Conservation (phyloP, 1,140 invertebrate genomes). For the Octopus sinensis region DNA sequence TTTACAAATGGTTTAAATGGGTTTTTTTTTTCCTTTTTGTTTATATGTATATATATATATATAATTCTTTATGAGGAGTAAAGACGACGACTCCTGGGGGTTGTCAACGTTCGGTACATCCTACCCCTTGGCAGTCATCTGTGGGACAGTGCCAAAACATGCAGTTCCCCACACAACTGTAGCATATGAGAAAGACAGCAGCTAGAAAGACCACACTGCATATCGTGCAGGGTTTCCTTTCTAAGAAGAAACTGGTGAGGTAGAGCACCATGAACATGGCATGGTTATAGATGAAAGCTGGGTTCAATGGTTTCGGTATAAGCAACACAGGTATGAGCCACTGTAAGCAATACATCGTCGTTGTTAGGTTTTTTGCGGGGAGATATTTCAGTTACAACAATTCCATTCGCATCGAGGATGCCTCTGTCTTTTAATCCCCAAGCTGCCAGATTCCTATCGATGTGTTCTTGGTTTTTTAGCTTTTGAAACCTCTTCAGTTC, state of each 20-base stretch:
- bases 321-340: constrained; percentile 94
- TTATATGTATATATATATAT: no score
- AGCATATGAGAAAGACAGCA: constrained; percentile 89
- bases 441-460: no score
- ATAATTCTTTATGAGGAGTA: no score
- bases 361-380: not conserved
- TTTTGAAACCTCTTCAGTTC: no score
- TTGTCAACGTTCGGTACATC: constrained; percentile 23
- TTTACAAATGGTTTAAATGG: no score
- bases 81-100: no score
- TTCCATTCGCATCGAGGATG: constrained; percentile 1
- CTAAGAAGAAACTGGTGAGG: constrained; percentile 82
- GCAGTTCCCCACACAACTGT: constrained; percentile 91
- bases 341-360: constrained; percentile 93
- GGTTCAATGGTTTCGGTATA: constrained; percentile 92
- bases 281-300: constrained; percentile 89
- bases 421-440: no score
- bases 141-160: constrained; percentile 71
- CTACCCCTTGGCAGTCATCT: constrained; percentile 36
- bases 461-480: no score
- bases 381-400: not conserved
- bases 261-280: constrained; percentile 95
- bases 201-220: constrained; percentile 89
- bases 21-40: no score
- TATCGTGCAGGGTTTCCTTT: constrained; percentile 93